Base-by-base conservation (phyloP, 2,888 invertebrate species). In the Cryptus armator region DNA sequence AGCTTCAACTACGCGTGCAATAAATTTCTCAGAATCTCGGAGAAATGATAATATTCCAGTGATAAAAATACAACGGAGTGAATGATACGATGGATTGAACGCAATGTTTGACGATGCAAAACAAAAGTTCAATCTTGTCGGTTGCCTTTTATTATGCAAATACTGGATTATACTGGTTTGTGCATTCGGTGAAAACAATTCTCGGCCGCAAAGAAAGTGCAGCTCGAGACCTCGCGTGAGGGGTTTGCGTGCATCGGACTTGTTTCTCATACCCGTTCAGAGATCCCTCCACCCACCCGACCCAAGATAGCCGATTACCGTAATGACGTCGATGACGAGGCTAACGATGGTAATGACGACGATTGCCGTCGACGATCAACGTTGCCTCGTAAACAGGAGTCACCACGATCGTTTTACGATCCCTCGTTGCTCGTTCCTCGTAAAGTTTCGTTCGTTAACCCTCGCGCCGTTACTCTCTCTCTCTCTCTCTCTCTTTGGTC, bases 291-390 rank as follows among this genome's bases (percentile, higher is more conserved):
- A 19, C 3, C 53, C 86, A 70, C 32, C 59, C 56, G 16, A 19
- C 44, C 29, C 62, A 46, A 70, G 71, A 59, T 66, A 66, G 37
- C 81, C 76, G 84, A 81, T 87, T 84, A 84, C 78, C 80, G 66
- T 88, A 87, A 87, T 86, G 72, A 86, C 72, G 83, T 53, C 77
- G 81, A 86, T 86, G 84, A 88, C 82, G 87, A 86, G 43, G 78
- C 51, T 86, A 87, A 88, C 78, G 74, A 84, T 64, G 83, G 67
- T 81, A 87, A 85, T 78, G 66, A 72, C 75, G 79, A 85, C 66
- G 71, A 80, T 80, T 70, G 32, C 51, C 32, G 16, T 66, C 79
- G 79, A 80, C 72, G 71, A 80, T 72, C 51, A 53, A 72, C 64
- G 53, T 56, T 19, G n/a, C 53, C 79, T 80, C 79, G 79, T 80